Evolutionary conservation across 2,888 invertebrate genomes (phyloP), one percentile per base, ranked within the genome.

Genomic region (Theodoxus fluviatilis): DNA sequence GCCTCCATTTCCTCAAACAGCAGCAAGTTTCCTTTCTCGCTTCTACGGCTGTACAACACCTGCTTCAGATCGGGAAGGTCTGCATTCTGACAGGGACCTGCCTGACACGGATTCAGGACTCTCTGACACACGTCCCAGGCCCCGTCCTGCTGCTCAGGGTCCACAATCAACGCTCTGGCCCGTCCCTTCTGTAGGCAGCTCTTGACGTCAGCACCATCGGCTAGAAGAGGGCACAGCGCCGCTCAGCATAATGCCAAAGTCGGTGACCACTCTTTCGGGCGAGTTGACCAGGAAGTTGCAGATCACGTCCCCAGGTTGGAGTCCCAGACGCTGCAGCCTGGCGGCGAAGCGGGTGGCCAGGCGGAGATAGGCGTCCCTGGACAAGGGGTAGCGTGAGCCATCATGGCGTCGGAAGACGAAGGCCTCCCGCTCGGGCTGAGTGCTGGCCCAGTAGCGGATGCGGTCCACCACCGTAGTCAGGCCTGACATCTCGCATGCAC

Each of bases 221-320:
- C 28, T 43, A 67, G 52, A 12, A 61, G 63, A 6, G 40, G 67
- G 33, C n/a, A 61, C 57, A n/a, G 63, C 67, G 0, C 71, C 71
- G n/a, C 57, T 64, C 31, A 67, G 6, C 38, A 71, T 64, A 57
- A 38, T 37, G 43, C 68, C 71, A 47, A 71, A 52, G 35, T 71
- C 71, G 1, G 52, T 40, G 40, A 71, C 9, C 9, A 68, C 28
- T 12, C 67, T 61, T 37, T 71, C 68, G 0, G 68, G 71, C 15
- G 61, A 61, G 61, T 67, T 71, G 59, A 40, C 33, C 25, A 67
- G 63, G 2, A 67, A 67, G 64, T 71, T 68, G 64, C 68, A 68
- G 52, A 71, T 68, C 49, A 71, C 71, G n/a, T 71, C 52, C 12
- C 71, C 71, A 0, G 31, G 33, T 37, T 28, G 31, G 9, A 71